Evolutionary conservation across 2,888 invertebrate genomes (phyloP), one percentile per base, ranked within the genome.

Genomic region (Drosophila pegasa): DNA sequence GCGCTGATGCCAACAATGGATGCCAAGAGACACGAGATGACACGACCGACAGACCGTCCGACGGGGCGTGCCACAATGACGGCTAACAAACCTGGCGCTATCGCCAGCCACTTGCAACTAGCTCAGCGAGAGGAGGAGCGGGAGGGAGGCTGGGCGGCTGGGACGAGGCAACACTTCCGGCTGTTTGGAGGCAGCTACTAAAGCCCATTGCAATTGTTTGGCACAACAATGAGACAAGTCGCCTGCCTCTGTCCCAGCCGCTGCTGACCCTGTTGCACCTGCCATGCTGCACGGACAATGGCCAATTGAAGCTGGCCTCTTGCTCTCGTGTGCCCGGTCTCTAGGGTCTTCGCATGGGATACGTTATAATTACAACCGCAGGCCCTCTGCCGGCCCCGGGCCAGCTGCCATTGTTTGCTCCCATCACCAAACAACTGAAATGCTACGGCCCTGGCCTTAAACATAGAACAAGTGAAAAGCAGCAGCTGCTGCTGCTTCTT

Each of bases 351-450:
- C 29, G 56, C 47, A 27, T 56, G 64, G 73, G 73, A 78, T 80
- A 75, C 71, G 82, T 71, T 69, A 82, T 84, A 84, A 84, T 84
- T 84, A 84, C 79, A 70, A 76, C 87, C 85, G 63, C 57, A 68
- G 72, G 85, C 60, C n/a, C 35, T 16, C 37, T 56, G 63, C 52
- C 37, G 35, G 33, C 47, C 50, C 54, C 63, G 58, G 56, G 55
- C 52, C 59, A 22, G 20, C 33, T 14, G 31, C 58, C 68, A 60
- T 71, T 73, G 73, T 73, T 78, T 80, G 65, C 62, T 27, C 10
- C 25, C 43, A 27, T 45, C 43, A n/a, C 40, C 47, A 55, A 63
- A 75, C 22, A 51, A 35, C 50, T 33, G 41, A 57, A 56, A 27
- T 43, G 33, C 55, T 25, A 40, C 31, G 55, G 69, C 82, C 80